A percentile compares a stretch with the other conserved stretches of the same genome.
phyloP scores from a whole-genome alignment of 92 coral and sea anemone genomes.

The Actinernus sp. region DNA sequence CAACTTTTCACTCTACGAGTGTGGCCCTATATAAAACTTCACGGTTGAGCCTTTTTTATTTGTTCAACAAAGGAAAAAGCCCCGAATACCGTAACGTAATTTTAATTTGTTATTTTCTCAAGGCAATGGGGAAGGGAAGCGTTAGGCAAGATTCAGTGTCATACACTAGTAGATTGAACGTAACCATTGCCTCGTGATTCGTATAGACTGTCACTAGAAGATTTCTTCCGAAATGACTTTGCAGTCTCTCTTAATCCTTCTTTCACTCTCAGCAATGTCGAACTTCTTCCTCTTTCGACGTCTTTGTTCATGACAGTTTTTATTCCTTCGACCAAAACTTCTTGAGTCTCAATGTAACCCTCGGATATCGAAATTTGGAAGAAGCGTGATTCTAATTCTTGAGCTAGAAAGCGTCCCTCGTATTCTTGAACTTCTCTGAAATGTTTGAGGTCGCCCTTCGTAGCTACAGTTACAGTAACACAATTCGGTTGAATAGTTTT shows the following conservation, averaged over 20 bases:
- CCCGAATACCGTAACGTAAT: too few species aligned
- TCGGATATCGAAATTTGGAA: conserved; percentile 83
- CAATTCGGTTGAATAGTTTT: conserved; percentile 29
- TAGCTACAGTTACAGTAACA: conserved; percentile 79
- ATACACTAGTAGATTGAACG: too few species aligned
- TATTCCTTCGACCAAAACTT: conserved; percentile 74
- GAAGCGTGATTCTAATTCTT: conserved; percentile 87
- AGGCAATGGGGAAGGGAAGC: too few species aligned
- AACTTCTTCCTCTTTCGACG: conserved; percentile 37
- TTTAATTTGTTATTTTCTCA: too few species aligned
- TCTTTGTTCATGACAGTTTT: conserved; percentile 40
- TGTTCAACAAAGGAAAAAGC: too few species aligned
- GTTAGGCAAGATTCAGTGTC: too few species aligned
- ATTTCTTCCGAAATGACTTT: conserved; percentile 23
- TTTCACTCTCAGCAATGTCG: conserved; percentile 58
- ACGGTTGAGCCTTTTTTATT: too few species aligned
- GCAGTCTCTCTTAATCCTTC: conserved; percentile 60
- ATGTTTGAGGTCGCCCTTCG: conserved; percentile 89
- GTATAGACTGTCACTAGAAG: not conserved
- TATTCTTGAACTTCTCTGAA: conserved; percentile 82
- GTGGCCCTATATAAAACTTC: too few species aligned
- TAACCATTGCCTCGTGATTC: not conserved
- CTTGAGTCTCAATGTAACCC: conserved; percentile 79
- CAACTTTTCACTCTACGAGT: too few species aligned
- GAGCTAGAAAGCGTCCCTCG: conserved; percentile 89